Percentiles rank a stretch among this genome's conserved stretches.
phyloP scores from a whole-genome alignment of 92 coral and sea anemone species.

The Nematostella vectensis region DNA sequence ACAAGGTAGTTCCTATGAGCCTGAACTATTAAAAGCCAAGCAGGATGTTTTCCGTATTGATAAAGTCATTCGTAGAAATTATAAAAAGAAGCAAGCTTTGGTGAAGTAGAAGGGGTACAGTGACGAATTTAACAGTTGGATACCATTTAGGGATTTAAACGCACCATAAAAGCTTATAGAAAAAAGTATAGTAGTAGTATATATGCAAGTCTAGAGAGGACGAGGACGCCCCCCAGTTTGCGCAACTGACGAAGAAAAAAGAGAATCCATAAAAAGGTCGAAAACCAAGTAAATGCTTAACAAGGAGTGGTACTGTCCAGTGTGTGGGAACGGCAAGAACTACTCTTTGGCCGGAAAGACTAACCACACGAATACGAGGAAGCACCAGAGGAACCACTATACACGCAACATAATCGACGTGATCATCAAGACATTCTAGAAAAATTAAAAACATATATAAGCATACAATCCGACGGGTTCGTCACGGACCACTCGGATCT shows the following conservation, averaged over 20 bases:
- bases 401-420: too few relatives aligned
- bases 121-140: conserved; percentile 20
- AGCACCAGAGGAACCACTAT: conserved; percentile 2
- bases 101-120: conserved; percentile 25
- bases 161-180: background rate
- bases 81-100: conserved; percentile 26
- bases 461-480: too few relatives aligned
- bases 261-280: background rate
- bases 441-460: too few relatives aligned
- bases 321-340: conserved; percentile 1
- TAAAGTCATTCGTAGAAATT: conserved; percentile 26
- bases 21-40: conserved; percentile 31
- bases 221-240: conserved; percentile 5
- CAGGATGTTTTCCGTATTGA: conserved; percentile 24
- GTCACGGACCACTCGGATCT: too few relatives aligned
- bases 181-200: too few relatives aligned
- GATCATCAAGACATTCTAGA: too few relatives aligned
- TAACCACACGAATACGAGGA: conserved; percentile 9
- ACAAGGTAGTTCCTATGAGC: conserved; percentile 33
- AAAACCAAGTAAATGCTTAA: conserved; percentile 13
- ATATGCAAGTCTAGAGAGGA: conserved; percentile 3
- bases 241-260: conserved; percentile 8
- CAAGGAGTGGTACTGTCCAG: conserved; percentile 13
- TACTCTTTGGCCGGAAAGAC: conserved; percentile 10
- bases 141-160: conserved; percentile 12